Base-by-base conservation (phyloP, 1,140 invertebrate species). In the Trichomalopsis sarcophagae region DNA sequence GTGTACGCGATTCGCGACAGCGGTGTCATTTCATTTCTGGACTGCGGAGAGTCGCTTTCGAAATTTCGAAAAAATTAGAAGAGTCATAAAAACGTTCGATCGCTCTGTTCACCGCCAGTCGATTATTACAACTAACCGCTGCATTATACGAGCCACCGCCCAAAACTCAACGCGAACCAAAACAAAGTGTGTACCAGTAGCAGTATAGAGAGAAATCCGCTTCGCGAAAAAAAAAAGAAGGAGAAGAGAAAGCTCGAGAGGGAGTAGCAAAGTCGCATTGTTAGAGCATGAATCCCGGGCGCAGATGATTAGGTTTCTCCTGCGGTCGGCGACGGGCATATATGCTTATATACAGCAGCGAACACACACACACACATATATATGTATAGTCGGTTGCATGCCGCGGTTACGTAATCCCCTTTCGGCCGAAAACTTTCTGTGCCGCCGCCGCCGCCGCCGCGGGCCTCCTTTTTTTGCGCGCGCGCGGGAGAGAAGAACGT, bases 211-310 rank as follows among this genome's bases (percentile, higher is more conserved):
- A 62, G 55, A 62, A 62, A 62, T 62, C 55, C 55, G 55, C 55
- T 4, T 62, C 30, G 73, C 36, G 69, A 44, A 47, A 73, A 27
- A n/a, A 44, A 36, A 73, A 27, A 47, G 44, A 62, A 10, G n/a
- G 30, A 82, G 74, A 44, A 81, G 73, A 84, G 84, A 88, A 86
- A 83, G 44, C n/a, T 50, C n/a, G 27, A 14, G 44, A 47, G 75
- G n/a, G 44, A 36, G 11, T 14, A 23, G 75, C 21, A 30, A 50
- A 77, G 75, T 83, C 47, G 73, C 55, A 79, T 79, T 79, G 77
- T 66, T 66, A 17, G 27, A 62, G 77, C 77, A 21, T 79, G 77
- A 79, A 79, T 79, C 77, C 55, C 77, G 21, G 21, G 30, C 77
- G 77, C 21, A 14, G 77, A 66, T 66, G 47, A 79, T 80, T 69